Evolutionary conservation across 2,797 vertebrate genomes (phyloP), one percentile per base, ranked within the genome.

Genomic region (Cyclopterus lumpus): DNA sequence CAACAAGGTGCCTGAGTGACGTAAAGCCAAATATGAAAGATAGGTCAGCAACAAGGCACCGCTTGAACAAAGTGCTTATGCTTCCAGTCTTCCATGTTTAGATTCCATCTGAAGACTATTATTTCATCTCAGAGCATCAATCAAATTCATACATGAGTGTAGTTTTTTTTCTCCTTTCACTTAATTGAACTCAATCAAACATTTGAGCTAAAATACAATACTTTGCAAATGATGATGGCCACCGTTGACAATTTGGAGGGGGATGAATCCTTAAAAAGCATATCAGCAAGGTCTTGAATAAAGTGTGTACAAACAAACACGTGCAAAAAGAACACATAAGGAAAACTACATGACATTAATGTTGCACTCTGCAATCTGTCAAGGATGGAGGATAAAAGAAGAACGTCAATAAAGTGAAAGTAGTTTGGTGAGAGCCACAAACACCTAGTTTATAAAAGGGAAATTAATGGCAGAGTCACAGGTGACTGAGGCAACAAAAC

Each of bases 371-470:
- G 42, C 34, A 42, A 66, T 76, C 61, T 34, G 6, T 80, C 83
- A 91, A 85, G 83, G 80, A 75, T 28, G 46, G 26, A 67, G 16
- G 15, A 79, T 46, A 46, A 77, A 67, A 68, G 68, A 71, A 20
- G 34, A 54, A 62, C 74, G 69, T 59, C 15, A 69, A 54, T 76
- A 66, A 51, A 62, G 58, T 59, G 40, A 73, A 83, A 68, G 18
- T 46, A 69, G 61, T 79, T 85, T 71, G 61, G 16, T 60, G 42
- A 79, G 68, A 66, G 57, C 15, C 49, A 68, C 46, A 7, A 40
- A 74, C 5, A 3, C n/a, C 14, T 18, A 15, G 9, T 74, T 82
- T 10, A 49, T 15, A n/a, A 66, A 79, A 80, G 20, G 12, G 20
- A 77, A 86, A 65, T 77, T 24, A 83, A 80, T 46, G 57, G 60